Evolutionary conservation across 2,888 invertebrate species (phyloP).

Genomic region (Phyto melanocephala): DNA sequence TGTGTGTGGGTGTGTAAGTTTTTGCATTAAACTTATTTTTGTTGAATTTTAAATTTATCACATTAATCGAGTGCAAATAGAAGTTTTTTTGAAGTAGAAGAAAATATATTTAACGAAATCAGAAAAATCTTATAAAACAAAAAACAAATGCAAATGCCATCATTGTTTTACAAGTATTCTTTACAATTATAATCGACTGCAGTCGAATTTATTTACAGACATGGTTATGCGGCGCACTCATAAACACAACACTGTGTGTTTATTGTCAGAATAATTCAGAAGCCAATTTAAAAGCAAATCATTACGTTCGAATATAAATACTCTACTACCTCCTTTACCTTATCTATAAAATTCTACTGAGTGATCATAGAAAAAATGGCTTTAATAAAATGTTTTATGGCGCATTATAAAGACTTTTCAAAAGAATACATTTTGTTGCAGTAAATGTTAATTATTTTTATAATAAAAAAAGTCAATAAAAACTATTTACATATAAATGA

Average conservation of each 20-base stretch:
- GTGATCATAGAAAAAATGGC: constrained; percentile 20
- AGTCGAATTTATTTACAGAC: neutral
- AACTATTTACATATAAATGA: neutral
- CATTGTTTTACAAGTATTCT: neutral
- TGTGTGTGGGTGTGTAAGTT: too few species aligned
- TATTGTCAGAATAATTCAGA: neutral
- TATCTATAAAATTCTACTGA: constrained; percentile 38
- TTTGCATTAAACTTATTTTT: constrained; percentile 6
- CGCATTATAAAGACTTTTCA: constrained; percentile 24
- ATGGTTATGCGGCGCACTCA: neutral
- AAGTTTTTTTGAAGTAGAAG: constrained; percentile 31
- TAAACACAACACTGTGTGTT: neutral
- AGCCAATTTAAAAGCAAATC: constrained; percentile 4
- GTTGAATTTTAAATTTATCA: constrained; percentile 57
- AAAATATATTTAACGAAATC: constrained; percentile 16
- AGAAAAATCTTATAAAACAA: neutral
- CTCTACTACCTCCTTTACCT: neutral
- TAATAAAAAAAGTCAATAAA: neutral
- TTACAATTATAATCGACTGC: neutral
- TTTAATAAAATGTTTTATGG: constrained; percentile 16
- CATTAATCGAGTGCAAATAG: constrained; percentile 25
- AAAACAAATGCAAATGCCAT: constrained; percentile 40
- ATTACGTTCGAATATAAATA: neutral
- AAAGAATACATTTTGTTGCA: constrained; percentile 5
- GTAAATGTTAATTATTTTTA: neutral